Base-by-base conservation (phyloP, 2,113 vertebrate genomes). In the Gambusia holbrooki region DNA sequence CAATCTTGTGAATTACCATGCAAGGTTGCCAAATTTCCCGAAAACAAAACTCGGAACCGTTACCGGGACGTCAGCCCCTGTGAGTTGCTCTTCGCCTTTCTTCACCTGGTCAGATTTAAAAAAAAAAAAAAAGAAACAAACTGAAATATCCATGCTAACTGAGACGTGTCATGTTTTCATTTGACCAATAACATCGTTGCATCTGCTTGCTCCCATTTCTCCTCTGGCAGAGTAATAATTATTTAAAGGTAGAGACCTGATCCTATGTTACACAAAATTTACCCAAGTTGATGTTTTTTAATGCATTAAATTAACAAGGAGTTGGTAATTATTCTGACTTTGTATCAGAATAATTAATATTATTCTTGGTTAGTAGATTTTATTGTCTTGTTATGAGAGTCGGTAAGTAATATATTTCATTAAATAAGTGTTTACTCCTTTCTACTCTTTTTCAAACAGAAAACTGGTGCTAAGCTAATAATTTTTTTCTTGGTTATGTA, bases 21-120 rank as follows among this genome's bases (percentile, higher is more conserved):
- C 84, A 97, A 95, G 94, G 90, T 97, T 90, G 97, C 98, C 87
- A 99, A 97, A 94, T 93, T 96, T 90, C 96, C 96, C 10, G 96
- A 97, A 92, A 99, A 99, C 93, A 98, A 97, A 95, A 96, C 84
- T 82, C 96, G 97, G 90, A 99, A 99, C 91, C 97, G 98, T 90
- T 99, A 99, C 95, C 95, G 98, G 95, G 98, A 99, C 84, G 98
- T 99, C 90, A 99, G 97, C 85, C 98, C 98, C 63, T 99, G 98
- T 99, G 92, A 97, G 98, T 97, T 86, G 62, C 33, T 42, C 8
- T 33, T 72, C 25, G 13, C 32, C 14, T 13, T 28, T n/a, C 33
- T 35, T 2, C 5, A 19, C 5, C 19, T 6, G 15, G 5, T 15
- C n/a, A 29, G 40, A n/a, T n/a, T 7, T 58, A 10, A 1, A 58